These are phyloP conservation scores for Aleiodes leptofemur DNA, from an alignment of 2,888 invertebrate genomes.

Conservation along the genomic window DNA sequence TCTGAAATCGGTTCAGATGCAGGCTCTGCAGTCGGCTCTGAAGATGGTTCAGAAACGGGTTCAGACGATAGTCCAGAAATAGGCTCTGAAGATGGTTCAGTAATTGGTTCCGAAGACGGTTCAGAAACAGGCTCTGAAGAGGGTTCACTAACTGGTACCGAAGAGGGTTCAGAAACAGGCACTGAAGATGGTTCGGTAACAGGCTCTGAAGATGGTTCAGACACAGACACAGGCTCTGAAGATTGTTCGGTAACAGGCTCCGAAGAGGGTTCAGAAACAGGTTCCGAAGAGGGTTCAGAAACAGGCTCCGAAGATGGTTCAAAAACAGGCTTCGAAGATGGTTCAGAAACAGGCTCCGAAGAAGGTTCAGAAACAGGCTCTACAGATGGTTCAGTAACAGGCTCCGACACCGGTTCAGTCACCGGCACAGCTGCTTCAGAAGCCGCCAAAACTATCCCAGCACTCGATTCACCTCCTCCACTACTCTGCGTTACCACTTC, in stretches of 20 bases:
- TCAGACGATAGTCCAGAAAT: constrained; percentile 48
- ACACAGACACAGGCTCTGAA: background rate
- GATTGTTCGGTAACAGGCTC: constrained; percentile 52
- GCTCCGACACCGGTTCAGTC: constrained; percentile 50
- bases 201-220: constrained; percentile 48
- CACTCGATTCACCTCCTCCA: constrained; percentile 35
- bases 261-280: constrained; percentile 50
- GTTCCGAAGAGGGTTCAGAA: constrained; percentile 53
- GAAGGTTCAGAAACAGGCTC: constrained; percentile 65
- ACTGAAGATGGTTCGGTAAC: constrained; percentile 53
- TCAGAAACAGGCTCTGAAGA: too few species aligned
- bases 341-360: constrained; percentile 56
- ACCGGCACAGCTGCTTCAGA: constrained; percentile 9
- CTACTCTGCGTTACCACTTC: constrained; percentile 29
- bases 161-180: constrained; percentile 50
- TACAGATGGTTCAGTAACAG: constrained; percentile 59
- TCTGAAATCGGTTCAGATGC: constrained; percentile 58
- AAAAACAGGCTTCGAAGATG: constrained; percentile 63
- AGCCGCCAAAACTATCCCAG: constrained; percentile 36
- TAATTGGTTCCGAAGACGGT: constrained; percentile 48
- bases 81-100: constrained; percentile 54
- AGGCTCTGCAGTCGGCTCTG: constrained; percentile 60
- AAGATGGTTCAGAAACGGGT: constrained; percentile 30
- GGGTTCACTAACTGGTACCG: constrained; percentile 16
- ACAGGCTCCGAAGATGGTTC: constrained; percentile 53